Evolutionary conservation across 2,888 invertebrate species (phyloP).

Genomic region (Chrysopilus asiliformis): DNA sequence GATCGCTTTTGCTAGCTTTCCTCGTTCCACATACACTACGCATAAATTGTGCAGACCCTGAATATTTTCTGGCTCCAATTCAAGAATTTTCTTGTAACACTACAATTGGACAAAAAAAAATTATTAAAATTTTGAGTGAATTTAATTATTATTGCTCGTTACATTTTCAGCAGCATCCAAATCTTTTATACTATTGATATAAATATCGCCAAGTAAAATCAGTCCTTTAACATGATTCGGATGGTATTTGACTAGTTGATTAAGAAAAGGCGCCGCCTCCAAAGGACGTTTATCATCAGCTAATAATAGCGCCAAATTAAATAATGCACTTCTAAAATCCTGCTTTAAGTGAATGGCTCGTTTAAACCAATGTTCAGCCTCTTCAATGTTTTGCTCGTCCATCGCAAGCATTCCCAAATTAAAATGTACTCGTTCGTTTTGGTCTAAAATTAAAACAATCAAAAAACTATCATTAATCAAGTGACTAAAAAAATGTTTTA

Average conservation of each 20-base stretch:
- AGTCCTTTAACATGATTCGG: constrained; percentile 90
- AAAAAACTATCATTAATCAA: neutral
- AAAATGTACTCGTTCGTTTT: constrained; percentile 86
- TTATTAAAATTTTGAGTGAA: constrained; percentile 2
- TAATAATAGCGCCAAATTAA: constrained; percentile 80
- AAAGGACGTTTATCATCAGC: constrained; percentile 79
- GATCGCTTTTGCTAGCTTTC: constrained; percentile 71
- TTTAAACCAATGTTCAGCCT: constrained; percentile 84
- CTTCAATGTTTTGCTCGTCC: constrained; percentile 81
- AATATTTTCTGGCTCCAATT: constrained; percentile 77
- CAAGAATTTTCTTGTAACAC: constrained; percentile 82
- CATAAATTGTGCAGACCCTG: constrained; percentile 93
- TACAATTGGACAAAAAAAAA: constrained; percentile 33
- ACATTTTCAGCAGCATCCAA: constrained; percentile 88
- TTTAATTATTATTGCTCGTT: constrained; percentile 30
- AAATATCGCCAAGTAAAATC: constrained; percentile 87
- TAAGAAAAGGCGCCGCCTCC: constrained; percentile 84
- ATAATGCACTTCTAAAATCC: constrained; percentile 85
- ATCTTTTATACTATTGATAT: constrained; percentile 90
- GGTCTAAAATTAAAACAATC: constrained; percentile 34
- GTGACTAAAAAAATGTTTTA: constrained; percentile 20
- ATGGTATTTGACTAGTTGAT: constrained; percentile 79
- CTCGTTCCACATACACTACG: constrained; percentile 88
- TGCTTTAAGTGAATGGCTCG: constrained; percentile 76
- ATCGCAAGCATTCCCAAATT: constrained; percentile 94